Evolutionary conservation across 2,113 vertebrate genomes (phyloP).

Genomic region (Camelus dromedarius): DNA sequence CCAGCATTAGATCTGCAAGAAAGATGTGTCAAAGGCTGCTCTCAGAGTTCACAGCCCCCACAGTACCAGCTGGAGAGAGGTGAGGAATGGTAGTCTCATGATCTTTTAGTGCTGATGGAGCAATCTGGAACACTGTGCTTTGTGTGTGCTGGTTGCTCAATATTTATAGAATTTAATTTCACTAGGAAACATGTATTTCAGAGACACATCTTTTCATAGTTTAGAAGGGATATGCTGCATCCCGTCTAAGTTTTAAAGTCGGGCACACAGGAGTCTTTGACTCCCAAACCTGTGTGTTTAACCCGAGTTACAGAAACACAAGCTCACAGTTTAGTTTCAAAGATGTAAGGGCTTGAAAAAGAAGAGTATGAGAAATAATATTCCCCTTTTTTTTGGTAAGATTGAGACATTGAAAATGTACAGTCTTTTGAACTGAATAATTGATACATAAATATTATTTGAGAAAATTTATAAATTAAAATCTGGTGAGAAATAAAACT

Average conservation of each 20-base stretch:
- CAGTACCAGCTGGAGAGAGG: background rate
- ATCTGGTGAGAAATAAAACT: background rate
- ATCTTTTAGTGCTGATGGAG: background rate
- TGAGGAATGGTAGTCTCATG: background rate
- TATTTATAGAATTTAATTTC: background rate
- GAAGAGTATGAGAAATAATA: background rate
- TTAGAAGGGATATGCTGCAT: background rate
- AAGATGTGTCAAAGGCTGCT: background rate
- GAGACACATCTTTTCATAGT: background rate
- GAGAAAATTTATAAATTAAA: background rate
- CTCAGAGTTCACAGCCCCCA: background rate
- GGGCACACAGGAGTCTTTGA: background rate
- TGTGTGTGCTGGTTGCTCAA: background rate
- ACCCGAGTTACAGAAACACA: background rate
- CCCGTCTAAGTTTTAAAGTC: background rate
- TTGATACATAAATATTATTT: background rate
- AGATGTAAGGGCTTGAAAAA: background rate
- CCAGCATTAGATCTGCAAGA: background rate
- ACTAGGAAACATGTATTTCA: background rate
- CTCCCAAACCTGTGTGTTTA: background rate
- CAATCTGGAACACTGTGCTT: background rate
- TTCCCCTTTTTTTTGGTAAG: background rate
- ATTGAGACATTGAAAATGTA: background rate
- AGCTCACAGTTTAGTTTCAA: background rate
- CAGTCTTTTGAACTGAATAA: background rate